Percentiles rank a stretch among this genome's conserved stretches.
phyloP scores from a whole-genome alignment of 2,888 invertebrate genomes.

The Metallyticus violacea region DNA sequence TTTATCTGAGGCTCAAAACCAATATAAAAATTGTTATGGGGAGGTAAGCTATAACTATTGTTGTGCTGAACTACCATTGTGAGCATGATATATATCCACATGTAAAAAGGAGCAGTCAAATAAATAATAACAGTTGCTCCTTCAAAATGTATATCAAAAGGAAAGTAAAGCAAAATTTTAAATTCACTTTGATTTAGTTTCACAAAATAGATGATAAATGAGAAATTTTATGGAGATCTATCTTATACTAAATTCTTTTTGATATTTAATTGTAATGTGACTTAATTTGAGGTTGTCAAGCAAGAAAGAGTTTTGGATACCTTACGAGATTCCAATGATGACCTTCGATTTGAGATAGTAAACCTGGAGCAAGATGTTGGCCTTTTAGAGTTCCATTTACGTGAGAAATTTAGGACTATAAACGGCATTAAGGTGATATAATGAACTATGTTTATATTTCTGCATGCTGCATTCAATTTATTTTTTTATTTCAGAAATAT shows the following conservation, averaged over 20 bases:
- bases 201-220: too few relatives aligned
- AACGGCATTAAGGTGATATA: slow-evolving; percentile 4
- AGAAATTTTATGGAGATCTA: too few relatives aligned
- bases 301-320: slow-evolving; percentile 12
- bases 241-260: not conserved
- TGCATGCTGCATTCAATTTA: too few relatives aligned
- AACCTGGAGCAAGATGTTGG: slow-evolving; percentile 13
- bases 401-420: not conserved
- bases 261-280: too few relatives aligned
- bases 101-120: too few relatives aligned
- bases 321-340: slow-evolving; percentile 6
- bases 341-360: not conserved
- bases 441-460: too few relatives aligned
- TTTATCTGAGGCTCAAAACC: not conserved
- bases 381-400: not conserved
- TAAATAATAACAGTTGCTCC: too few relatives aligned
- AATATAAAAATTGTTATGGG: not conserved
- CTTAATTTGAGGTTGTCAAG: slow-evolving; percentile 15
- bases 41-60: not conserved
- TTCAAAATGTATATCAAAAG: not conserved
- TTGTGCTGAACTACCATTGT: not conserved
- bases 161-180: not conserved
- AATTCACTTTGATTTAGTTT: not conserved
- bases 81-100: too few relatives aligned
- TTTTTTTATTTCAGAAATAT: not conserved